Percentiles rank a stretch among this genome's conserved stretches.
phyloP scores from a whole-genome alignment of 2,797 vertebrate genomes.

The Urosaurus nigricauda region DNA sequence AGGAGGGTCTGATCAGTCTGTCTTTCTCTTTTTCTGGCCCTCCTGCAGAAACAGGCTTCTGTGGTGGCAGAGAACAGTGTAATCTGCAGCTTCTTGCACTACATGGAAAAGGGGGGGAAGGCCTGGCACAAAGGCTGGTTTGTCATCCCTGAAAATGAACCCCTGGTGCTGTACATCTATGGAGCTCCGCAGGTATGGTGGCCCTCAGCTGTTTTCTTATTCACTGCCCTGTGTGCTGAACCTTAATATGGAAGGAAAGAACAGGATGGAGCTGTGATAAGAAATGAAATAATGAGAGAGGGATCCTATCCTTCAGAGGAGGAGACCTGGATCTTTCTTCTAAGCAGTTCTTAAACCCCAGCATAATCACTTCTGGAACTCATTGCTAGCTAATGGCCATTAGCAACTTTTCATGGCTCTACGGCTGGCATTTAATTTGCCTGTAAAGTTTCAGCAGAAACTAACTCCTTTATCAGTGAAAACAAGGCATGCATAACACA shows the following conservation, averaged over 20 bases:
- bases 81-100: constrained; percentile 91
- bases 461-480: too few species aligned
- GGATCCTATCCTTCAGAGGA: not conserved
- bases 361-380: not conserved
- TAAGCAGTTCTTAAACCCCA: not conserved
- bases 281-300: not conserved
- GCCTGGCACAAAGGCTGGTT: constrained; percentile 94
- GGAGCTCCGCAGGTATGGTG: constrained; percentile 90
- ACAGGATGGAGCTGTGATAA: fast-evolving
- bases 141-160: constrained; percentile 90
- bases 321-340: not conserved
- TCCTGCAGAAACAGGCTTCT: constrained; percentile 89
- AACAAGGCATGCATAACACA: too few species aligned
- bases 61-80: constrained; percentile 92
- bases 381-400: not conserved
- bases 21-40: not conserved
- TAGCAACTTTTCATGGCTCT: not conserved
- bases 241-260: not conserved
- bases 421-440: too few species aligned
- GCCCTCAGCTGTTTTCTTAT: not conserved
- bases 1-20: not conserved
- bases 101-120: constrained; percentile 91
- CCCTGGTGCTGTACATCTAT: constrained; percentile 92
- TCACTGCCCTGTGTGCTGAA: not conserved
- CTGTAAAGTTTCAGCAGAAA: too few species aligned